Conservation (phyloP, 2,113 vertebrate genomes). For the Trematocara macrostoma region DNA sequence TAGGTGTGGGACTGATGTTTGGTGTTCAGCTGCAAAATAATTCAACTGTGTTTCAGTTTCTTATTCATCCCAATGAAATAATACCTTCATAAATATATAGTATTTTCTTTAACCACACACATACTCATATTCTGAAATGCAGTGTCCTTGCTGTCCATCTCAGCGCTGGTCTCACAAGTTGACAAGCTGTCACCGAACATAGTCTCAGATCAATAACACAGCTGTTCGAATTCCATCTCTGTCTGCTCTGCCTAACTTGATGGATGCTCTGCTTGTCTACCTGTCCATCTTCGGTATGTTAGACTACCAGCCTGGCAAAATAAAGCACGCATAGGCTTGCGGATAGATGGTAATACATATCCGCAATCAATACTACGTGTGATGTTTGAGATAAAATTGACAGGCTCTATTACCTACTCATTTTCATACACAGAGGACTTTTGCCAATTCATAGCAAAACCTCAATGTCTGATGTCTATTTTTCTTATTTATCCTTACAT, state of each 20-base stretch:
- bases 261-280: background rate
- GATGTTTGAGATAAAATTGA: background rate
- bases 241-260: background rate
- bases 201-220: conserved; percentile 18
- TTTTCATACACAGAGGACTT: background rate
- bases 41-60: background rate
- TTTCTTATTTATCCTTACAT: background rate
- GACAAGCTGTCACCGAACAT: background rate
- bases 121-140: background rate
- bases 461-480: background rate
- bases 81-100: background rate
- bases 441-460: background rate
- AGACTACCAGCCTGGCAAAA: background rate
- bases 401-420: background rate
- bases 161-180: background rate
- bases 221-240: conserved; percentile 1
- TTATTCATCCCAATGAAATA: background rate
- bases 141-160: background rate
- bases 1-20: background rate
- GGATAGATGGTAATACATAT: background rate
- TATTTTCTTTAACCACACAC: background rate
- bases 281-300: background rate
- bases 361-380: background rate
- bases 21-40: background rate
- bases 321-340: background rate